Percentiles rank a stretch among this genome's conserved stretches.
phyloP scores from a whole-genome alignment of 2,888 invertebrate genomes.

The Oxyteleia sp. region DNA sequence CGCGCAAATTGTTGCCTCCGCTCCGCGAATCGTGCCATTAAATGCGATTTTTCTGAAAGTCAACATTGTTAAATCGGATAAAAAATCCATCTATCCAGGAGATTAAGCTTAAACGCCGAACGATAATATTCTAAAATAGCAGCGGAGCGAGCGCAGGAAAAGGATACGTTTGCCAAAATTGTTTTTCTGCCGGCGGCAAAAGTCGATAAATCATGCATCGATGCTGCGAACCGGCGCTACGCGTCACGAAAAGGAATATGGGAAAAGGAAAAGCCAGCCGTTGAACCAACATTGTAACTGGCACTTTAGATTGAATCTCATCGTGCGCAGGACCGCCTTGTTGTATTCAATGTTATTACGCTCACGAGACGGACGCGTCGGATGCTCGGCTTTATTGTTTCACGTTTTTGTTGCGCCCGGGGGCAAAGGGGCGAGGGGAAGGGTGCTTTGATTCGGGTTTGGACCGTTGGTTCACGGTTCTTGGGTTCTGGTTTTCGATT shows the following conservation, averaged over 20 bases:
- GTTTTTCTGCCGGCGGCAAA: constrained; percentile 45
- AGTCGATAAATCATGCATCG: constrained; percentile 55
- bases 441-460: too few species aligned
- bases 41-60: too few species aligned
- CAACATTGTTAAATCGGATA: neutral
- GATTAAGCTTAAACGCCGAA: constrained; percentile 30
- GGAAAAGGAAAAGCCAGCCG: constrained; percentile 83
- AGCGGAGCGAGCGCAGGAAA: constrained; percentile 8
- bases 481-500: too few species aligned
- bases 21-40: too few species aligned
- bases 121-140: constrained; percentile 35
- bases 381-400: constrained; percentile 32
- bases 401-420: constrained; percentile 25
- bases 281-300: constrained; percentile 77
- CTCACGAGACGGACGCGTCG: constrained; percentile 37
- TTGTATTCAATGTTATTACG: constrained; percentile 77
- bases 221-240: constrained; percentile 36
- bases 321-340: constrained; percentile 77
- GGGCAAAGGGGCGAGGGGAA: too few species aligned
- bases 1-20: too few species aligned
- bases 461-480: too few species aligned
- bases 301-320: constrained; percentile 79
- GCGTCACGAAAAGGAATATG: constrained; percentile 73
- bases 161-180: constrained; percentile 50
- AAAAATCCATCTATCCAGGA: constrained; percentile 1